Evolutionary conservation across 2,797 vertebrate species (phyloP), one percentile per base, ranked within the genome.

Genomic region (Crenichthys baileyi): DNA sequence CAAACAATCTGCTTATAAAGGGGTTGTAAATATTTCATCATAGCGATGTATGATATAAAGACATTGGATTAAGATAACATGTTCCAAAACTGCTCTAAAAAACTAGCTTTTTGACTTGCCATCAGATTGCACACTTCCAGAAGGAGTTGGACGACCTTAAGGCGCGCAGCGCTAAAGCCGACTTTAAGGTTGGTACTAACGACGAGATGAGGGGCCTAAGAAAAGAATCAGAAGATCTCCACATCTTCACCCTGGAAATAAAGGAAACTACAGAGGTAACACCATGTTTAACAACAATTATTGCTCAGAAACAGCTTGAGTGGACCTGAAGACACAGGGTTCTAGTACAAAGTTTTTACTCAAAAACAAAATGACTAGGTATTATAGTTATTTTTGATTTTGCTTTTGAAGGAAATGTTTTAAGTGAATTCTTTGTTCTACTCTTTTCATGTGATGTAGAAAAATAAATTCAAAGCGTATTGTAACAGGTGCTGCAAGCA

Each of bases 111-210:
- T 68, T 83, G 71, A 24, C n/a, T 72, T 20, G 29, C 74, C 16
- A 11, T 26, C 88, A 99, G 98, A 98, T 99, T 7, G 94, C 96
- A 4, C 98, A 99, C 89, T 99, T 99, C 80, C 97, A 99, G 86
- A 98, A 97, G 91, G 98, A 99, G 90, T 85, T 99, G 80, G 97
- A 97, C 46, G 98, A 99, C n/a, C 91, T 99, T 41, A 99, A 98
- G 89, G 89, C 92, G 1, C 91, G 96, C 16, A 97, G 96, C 0
- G 85, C 94, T 24, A 96, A 93, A 85, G 95, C 96, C 1, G 96
- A 95, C 85, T 98, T 98, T 85, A 96, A 95, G 0, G 97, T 99
- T 68, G 98, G 98, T 73, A 95, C 91, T 2, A 72, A 79, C 0
- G 97, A 97, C 7, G 96, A 99, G 90, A 97, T 98, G 97, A 97